A percentile compares a stretch with the other conserved stretches of the same genome.
Conservation (phyloP, 2,113 vertebrate genomes). For the Holacanthus passer region DNA sequence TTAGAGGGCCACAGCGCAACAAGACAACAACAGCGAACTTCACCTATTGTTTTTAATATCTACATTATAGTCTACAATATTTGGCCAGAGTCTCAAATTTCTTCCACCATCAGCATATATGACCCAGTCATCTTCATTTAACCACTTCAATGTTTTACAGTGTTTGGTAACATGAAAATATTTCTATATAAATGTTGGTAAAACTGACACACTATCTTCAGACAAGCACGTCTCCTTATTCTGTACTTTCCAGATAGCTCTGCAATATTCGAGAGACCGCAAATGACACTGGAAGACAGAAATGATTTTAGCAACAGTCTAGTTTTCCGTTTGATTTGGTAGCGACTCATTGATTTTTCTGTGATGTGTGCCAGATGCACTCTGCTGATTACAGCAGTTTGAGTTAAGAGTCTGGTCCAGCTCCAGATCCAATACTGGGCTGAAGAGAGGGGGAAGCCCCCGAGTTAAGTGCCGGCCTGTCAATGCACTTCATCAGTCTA, state of each 20-base stretch:
- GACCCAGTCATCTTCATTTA: background rate
- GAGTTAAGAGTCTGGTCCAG: conserved; percentile 30
- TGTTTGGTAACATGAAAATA: too few relatives aligned
- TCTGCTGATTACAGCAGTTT: conserved; percentile 55
- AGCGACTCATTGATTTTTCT: conserved; percentile 35
- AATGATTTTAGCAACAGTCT: conserved; percentile 12
- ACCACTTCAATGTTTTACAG: background rate
- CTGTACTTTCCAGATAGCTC: background rate
- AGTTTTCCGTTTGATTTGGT: conserved; percentile 26
- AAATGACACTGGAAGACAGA: background rate
- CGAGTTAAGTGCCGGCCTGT: conserved; percentile 41
- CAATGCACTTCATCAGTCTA: conserved; percentile 30
- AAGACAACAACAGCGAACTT: too few relatives aligned
- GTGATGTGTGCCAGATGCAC: conserved; percentile 28
- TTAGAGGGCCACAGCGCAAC: background rate
- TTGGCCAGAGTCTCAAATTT: background rate
- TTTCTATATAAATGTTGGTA: background rate
- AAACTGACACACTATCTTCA: background rate
- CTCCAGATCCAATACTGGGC: conserved; percentile 39
- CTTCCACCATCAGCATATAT: background rate
- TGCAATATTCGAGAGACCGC: background rate
- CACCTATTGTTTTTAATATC: too few relatives aligned
- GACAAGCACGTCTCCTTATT: background rate
- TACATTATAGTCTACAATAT: background rate
- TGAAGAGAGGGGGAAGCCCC: conserved; percentile 2